Conservation (phyloP, 37 sponge, comb jelly and placozoan species). For the Aphrocallistes beatrix region DNA sequence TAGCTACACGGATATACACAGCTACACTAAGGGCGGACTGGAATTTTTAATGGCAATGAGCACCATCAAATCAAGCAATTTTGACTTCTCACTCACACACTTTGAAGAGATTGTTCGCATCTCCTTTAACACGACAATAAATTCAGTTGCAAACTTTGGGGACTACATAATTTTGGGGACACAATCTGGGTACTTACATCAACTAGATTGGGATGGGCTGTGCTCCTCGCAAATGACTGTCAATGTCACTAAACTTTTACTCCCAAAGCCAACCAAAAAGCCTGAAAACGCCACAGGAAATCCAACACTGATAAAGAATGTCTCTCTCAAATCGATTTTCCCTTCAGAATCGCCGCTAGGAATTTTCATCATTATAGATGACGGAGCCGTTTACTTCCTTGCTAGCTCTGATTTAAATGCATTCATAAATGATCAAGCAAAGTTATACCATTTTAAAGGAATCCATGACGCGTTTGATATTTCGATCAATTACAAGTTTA, state of each 20-base stretch:
- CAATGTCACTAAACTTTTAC: neutral
- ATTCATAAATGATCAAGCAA: neutral
- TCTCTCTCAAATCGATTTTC: neutral
- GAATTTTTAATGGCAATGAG: neutral
- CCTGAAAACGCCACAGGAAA: neutral
- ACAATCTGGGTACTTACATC: neutral
- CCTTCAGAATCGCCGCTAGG: neutral
- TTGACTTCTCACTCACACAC: neutral
- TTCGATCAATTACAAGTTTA: conserved; percentile 9
- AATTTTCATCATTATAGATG: neutral
- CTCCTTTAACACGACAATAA: neutral
- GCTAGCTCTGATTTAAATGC: conserved; percentile 4
- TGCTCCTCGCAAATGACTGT: neutral
- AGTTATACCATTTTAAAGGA: conserved; percentile 1
- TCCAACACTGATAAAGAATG: neutral
- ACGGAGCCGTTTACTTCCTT: neutral
- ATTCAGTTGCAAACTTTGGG: neutral
- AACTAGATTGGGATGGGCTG: neutral
- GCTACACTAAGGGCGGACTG: neutral
- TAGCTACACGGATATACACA: neutral
- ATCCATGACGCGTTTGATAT: neutral
- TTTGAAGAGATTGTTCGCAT: conserved; percentile 12
- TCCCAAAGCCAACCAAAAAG: neutral
- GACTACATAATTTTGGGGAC: neutral
- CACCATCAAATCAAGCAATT: neutral